These are phyloP conservation scores for Romanogobio albipinnatus DNA, from an alignment of 2,113 vertebrate genomes.

Conservation along the genomic window DNA sequence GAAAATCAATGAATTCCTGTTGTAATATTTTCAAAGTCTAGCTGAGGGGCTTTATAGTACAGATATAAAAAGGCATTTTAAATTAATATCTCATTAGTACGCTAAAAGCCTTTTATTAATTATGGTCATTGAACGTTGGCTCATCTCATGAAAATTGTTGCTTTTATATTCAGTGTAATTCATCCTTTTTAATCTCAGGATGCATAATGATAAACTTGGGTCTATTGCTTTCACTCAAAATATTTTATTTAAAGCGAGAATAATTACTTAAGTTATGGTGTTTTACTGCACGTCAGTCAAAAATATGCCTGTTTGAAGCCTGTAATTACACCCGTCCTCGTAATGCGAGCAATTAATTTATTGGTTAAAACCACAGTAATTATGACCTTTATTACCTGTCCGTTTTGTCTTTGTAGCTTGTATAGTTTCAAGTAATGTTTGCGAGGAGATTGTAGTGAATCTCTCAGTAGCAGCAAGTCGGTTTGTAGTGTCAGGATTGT, in stretches of 20 bases:
- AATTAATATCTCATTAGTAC: not conserved
- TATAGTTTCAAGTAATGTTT: not conserved
- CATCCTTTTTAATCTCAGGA: not conserved
- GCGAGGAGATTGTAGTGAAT: not conserved
- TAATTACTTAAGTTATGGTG: conserved; percentile 43
- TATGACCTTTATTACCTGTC: conserved; percentile 47
- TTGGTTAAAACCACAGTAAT: conserved; percentile 47
- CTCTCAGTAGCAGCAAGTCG: not conserved
- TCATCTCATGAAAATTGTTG: not conserved
- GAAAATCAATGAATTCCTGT: conserved; percentile 4
- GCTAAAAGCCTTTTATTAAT: conserved; percentile 5
- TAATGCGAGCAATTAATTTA: conserved; percentile 44
- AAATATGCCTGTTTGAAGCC: conserved; percentile 33
- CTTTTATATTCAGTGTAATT: not conserved
- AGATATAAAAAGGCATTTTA: conserved; percentile 19
- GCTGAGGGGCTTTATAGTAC: not conserved
- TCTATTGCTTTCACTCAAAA: conserved; percentile 21
- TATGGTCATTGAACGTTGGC: not conserved
- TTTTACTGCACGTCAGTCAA: conserved; percentile 53
- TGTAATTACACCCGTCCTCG: conserved; percentile 51
- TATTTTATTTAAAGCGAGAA: conserved; percentile 12
- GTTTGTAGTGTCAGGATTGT: not conserved
- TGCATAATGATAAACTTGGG: not conserved
- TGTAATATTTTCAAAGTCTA: not conserved
- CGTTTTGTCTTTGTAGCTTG: conserved; percentile 2